Percentiles rank a stretch among this genome's conserved stretches.
phyloP scores from a whole-genome alignment of 2,888 invertebrate species.

The Caenorhabditis macrosperma region DNA sequence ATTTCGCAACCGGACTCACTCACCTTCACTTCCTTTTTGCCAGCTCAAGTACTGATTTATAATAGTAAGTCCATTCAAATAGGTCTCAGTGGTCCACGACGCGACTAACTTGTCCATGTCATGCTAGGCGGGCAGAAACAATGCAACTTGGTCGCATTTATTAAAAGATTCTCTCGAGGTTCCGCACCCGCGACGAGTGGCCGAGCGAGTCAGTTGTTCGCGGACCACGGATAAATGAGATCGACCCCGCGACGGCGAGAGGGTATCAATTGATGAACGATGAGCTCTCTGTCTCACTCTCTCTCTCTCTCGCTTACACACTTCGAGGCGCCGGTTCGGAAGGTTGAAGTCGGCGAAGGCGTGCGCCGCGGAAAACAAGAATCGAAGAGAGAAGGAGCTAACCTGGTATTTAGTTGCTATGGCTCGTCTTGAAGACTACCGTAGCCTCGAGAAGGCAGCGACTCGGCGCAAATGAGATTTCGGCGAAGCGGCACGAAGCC shows the following conservation, averaged over 20 bases:
- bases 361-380: slow-evolving; percentile 6
- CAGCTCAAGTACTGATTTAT: slow-evolving; percentile 40
- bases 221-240: slow-evolving; percentile 1
- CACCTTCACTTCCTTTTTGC: slow-evolving; percentile 45
- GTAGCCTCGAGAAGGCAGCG: slow-evolving; percentile 10
- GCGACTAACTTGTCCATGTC: slow-evolving; percentile 50
- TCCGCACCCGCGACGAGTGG: not conserved
- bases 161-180: slow-evolving; percentile 8
- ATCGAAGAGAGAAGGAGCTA: no score
- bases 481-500: not conserved
- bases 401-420: slow-evolving; percentile 17
- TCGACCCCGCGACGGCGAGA: not conserved
- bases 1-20: no score
- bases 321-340: not conserved
- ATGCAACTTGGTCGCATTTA: slow-evolving; percentile 14
- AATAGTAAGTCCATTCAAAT: slow-evolving; percentile 43
- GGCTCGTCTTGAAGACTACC: not conserved
- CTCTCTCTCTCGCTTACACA: no score
- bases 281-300: no score
- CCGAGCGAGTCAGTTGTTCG: slow-evolving; percentile 30
- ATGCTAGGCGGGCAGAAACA: slow-evolving; percentile 16
- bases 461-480: slow-evolving; percentile 27
- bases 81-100: slow-evolving; percentile 48
- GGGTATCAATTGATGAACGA: slow-evolving; percentile 1
- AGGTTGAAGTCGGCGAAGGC: not conserved